Evolutionary conservation across 1,140 invertebrate species (phyloP), one percentile per base, ranked within the genome.

Genomic region (Prorops nasuta): DNA sequence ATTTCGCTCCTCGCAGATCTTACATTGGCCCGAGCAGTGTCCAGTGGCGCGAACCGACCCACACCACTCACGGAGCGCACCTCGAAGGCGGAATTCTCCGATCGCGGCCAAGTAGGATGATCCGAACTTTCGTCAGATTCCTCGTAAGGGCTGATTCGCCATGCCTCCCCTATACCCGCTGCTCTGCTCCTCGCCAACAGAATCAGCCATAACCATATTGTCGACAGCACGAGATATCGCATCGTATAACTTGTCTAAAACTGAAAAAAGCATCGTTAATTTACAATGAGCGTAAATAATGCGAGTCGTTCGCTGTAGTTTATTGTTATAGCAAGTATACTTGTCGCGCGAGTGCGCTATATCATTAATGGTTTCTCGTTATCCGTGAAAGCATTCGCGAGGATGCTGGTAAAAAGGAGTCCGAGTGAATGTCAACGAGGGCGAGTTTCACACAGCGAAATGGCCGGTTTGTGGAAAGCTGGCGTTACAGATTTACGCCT

Each of bases 31-130:
- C n/a, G n/a, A n/a, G n/a, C n/a, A n/a, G n/a, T n/a, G n/a, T n/a
- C n/a, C n/a, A n/a, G n/a, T n/a, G n/a, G n/a, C n/a, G n/a, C n/a
- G n/a, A n/a, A n/a, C n/a, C 16, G 17, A 19, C 69, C 67, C 2
- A 67, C 43, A 3, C 65, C 67, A 16, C 60, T 71, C 14, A 69
- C 56, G 18, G 54, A 66, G 14, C 68, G 61, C 6, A 69, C 19
- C 19, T 73, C 63, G 24, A 76, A 71, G 0, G 67, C 58, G 2
- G 69, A 64, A 14, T 63, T 39, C 12, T 71, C 65, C 14, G 58
- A 28, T 18, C 64, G 61, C 1, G 69, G 61, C 60, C 64, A 71
- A 1, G 60, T 54, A 8, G 67, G 48, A 12, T 56, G 52, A 41
- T 50, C 28, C 18, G 58, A 58, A 1, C 54, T 50, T 6, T 62